phyloP scores from a whole-genome alignment of 2,888 invertebrate genomes.

The Drosophila longiperda region DNA sequence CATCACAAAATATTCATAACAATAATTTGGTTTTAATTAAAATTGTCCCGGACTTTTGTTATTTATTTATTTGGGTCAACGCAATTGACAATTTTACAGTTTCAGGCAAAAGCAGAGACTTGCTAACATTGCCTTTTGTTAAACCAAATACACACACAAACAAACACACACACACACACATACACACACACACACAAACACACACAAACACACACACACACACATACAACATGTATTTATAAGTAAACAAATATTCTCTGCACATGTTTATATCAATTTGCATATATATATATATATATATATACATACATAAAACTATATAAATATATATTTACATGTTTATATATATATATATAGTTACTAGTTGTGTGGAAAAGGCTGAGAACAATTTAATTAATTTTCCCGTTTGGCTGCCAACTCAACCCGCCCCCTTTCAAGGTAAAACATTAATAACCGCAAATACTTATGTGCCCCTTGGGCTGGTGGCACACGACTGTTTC shows the following conservation, averaged over 20 bases:
- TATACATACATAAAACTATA: background rate
- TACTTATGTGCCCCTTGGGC: background rate
- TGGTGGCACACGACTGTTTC: background rate
- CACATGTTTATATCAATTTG: background rate
- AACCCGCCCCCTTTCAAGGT: background rate
- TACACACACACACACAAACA: too few relatives aligned
- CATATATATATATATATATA: background rate
- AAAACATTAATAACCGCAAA: constrained; percentile 17
- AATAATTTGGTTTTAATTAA: constrained; percentile 76
- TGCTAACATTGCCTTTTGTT: constrained; percentile 29
- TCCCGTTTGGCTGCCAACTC: constrained; percentile 11
- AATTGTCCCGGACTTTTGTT: constrained; percentile 56
- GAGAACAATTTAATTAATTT: constrained; percentile 48
- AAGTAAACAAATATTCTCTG: constrained; percentile 33
- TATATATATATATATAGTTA: background rate
- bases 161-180: background rate
- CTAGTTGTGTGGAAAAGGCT: constrained; percentile 5
- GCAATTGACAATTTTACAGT: constrained; percentile 59
- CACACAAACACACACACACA: constrained; percentile 1
- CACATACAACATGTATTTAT: constrained; percentile 21
- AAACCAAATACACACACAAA: constrained; percentile 4
- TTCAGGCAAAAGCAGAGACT: constrained; percentile 22
- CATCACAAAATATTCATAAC: constrained; percentile 72
- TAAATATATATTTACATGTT: background rate
- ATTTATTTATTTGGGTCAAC: constrained; percentile 69